These are phyloP conservation scores for Spilarctia lutea DNA, from an alignment of 2,888 invertebrate species.

Conservation along the genomic window DNA sequence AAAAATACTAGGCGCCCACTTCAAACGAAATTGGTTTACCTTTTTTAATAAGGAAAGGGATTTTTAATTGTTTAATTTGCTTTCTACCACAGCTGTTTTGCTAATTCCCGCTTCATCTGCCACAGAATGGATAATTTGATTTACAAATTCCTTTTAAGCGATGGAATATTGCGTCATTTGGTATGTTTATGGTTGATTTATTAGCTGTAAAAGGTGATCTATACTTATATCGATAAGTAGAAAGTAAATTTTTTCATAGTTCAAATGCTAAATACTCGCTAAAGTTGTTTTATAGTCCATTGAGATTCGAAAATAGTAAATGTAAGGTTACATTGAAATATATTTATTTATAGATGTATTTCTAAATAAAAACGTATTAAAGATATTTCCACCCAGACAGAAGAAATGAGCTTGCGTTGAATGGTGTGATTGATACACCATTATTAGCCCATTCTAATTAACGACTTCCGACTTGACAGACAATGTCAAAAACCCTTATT, in stretches of 20 bases:
- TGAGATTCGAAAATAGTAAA: neutral
- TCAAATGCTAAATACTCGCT: neutral
- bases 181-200: neutral
- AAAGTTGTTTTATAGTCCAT: neutral
- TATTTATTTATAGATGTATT: too few species aligned
- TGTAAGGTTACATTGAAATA: neutral
- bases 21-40: conserved; percentile 55
- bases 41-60: conserved; percentile 56
- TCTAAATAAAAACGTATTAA: too few species aligned
- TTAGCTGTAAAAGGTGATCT: neutral
- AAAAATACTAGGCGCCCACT: conserved; percentile 37
- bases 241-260: neutral
- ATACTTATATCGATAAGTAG: neutral
- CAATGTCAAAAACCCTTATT: too few species aligned
- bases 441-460: too few species aligned
- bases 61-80: conserved; percentile 57
- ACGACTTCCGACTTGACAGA: too few species aligned
- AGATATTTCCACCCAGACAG: too few species aligned
- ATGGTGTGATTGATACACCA: too few species aligned
- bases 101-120: conserved; percentile 36
- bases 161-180: neutral
- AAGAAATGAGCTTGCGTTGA: too few species aligned
- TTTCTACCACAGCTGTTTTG: conserved; percentile 39
- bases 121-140: conserved; percentile 26
- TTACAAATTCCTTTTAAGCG: neutral